Evolutionary conservation across 1,140 invertebrate species (phyloP).

Genomic region (Mylabris phalerata): DNA sequence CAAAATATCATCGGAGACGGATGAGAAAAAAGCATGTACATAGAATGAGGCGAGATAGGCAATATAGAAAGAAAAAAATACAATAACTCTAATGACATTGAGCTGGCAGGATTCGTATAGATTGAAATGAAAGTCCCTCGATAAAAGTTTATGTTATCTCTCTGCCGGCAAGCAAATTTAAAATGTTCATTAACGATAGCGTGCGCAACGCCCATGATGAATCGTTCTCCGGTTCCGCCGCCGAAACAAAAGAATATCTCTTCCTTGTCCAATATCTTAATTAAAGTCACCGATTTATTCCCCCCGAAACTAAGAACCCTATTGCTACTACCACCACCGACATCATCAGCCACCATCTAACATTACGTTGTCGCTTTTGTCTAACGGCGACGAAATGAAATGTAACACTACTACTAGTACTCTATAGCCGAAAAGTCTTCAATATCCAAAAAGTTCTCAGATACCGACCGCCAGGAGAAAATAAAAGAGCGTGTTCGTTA

Average conservation of each 20-base stretch:
- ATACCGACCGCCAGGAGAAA: conserved; percentile 23
- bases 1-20: not conserved
- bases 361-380: conserved; percentile 22
- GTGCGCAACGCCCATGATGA: conserved; percentile 31
- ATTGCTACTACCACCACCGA: too few relatives aligned
- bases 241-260: conserved; percentile 38
- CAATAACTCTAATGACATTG: not conserved
- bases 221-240: conserved; percentile 32
- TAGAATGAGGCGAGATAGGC: not conserved
- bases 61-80: not conserved
- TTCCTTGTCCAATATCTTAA: conserved; percentile 42
- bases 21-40: not conserved
- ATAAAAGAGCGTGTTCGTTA: conserved; percentile 39
- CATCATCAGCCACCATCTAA: too few relatives aligned
- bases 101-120: not conserved
- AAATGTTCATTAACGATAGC: not conserved
- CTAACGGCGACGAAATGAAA: conserved; percentile 36
- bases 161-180: not conserved
- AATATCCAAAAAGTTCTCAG: conserved; percentile 1
- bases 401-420: conserved; percentile 17
- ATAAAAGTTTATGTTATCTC: not conserved
- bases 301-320: conserved; percentile 12
- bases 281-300: conserved; percentile 44
- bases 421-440: not conserved
- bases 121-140: not conserved